Evolutionary conservation across 2,888 invertebrate genomes (phyloP), one percentile per base, ranked within the genome.

Genomic region (Torymus texanus): DNA sequence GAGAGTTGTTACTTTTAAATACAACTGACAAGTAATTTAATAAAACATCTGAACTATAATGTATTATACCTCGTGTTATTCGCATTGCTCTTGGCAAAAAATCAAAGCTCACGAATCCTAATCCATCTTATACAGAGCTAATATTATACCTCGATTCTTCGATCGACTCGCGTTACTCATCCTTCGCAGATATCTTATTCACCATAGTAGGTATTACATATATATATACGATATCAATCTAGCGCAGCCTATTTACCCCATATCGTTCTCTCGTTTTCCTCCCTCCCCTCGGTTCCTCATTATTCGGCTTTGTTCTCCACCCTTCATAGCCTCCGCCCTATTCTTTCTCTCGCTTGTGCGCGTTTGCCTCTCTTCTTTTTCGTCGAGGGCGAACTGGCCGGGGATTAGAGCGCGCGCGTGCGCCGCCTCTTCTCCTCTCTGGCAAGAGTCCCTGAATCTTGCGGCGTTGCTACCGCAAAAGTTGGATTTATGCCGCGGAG

Each of bases 361-460:
- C 61, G 21, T n/a, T n/a, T n/a, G n/a, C 21, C 21, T 21, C 50
- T 10, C 13, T 73, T 55, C 58, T 61, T 65, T 14, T 18, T 59
- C 8, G 56, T 12, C 29, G 24, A 18, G 16, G 50, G 29, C 61
- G 73, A 21, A 63, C 51, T n/a, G 66, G 72, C 29, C 84, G 82
- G 82, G 87, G 88, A 88, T 89, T 88, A 88, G 87, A 88, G 86
- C 86, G 85, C 82, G 85, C 82, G 21, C 21, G 21, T 21, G 21
- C 21, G 21, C 21, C 21, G 21, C 21, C 21, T n/a, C n/a, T n/a
- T n/a, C 87, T 85, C 82, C 86, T 83, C 86, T 85, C 88, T 87
- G 87, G 87, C 88, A 88, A 87, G 86, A 87, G 88, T 89, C 87
- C 85, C 86, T 87, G 88, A 88, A 88, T 89, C 88, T 88, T 87